phyloP scores from a whole-genome alignment of 2,888 invertebrate genomes.

The Strigamia transsilvanica region DNA sequence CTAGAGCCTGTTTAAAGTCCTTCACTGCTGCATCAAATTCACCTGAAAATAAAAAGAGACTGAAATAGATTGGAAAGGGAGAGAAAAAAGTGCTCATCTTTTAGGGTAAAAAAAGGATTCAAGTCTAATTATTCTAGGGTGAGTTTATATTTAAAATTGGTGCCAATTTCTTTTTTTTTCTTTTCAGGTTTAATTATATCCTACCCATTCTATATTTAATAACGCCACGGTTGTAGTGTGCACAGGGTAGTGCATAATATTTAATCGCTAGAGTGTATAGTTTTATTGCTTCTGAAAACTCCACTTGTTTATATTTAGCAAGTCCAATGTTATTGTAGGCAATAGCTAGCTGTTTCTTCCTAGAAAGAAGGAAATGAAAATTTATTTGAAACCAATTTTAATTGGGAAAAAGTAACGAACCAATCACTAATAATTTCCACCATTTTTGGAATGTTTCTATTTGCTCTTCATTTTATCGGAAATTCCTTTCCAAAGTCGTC shows the following conservation, averaged over 20 bases:
- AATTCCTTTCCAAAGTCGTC: not conserved
- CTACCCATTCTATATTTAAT: constrained; percentile 37
- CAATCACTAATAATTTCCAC: not conserved
- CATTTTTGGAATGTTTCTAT: not conserved
- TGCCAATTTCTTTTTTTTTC: not conserved
- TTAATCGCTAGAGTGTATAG: not conserved
- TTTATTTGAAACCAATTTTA: not conserved
- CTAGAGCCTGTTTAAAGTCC: not conserved
- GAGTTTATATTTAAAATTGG: not conserved
- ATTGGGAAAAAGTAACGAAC: too few species aligned
- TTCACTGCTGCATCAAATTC: not conserved
- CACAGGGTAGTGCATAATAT: constrained; percentile 9
- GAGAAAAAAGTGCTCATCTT: not conserved
- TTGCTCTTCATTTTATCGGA: not conserved
- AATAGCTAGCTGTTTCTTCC: not conserved
- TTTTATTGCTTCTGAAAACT: constrained; percentile 37
- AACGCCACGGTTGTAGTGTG: constrained; percentile 9
- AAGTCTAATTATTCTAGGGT: not conserved
- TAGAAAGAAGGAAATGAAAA: not conserved
- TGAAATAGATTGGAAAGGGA: not conserved
- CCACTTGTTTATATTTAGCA: not conserved
- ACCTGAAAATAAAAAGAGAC: constrained; percentile 1
- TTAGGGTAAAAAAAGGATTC: not conserved
- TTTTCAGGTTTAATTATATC: not conserved
- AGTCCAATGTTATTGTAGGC: constrained; percentile 2